A percentile compares a stretch with the other conserved stretches of the same genome.
Conservation (phyloP, 2,113 vertebrate genomes). For the Apaloderma vittatum region DNA sequence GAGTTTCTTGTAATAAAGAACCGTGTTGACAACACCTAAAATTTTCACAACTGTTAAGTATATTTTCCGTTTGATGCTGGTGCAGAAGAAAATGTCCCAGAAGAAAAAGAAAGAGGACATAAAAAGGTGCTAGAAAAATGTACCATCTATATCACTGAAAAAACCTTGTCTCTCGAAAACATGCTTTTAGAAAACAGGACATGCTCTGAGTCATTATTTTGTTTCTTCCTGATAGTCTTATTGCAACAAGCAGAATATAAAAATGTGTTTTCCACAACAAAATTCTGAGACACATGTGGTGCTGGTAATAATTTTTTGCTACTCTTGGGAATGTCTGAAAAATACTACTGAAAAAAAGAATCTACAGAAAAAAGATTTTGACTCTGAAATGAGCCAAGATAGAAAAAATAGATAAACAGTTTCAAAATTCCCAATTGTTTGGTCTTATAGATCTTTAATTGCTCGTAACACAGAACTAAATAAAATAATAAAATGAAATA, state of each 20-base stretch:
- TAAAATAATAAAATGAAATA: not conserved
- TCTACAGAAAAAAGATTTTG: not conserved
- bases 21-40: not conserved
- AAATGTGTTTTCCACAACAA: not conserved
- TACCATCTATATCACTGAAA: not conserved
- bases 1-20: constrained; percentile 18
- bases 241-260: not conserved
- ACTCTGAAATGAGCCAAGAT: not conserved
- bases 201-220: not conserved
- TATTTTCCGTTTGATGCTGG: not conserved
- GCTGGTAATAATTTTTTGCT: not conserved
- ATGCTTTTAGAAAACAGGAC: not conserved
- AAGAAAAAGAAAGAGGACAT: not conserved
- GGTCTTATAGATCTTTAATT: not conserved
- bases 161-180: not conserved
- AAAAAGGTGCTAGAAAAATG: not conserved
- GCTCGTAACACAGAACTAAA: not conserved
- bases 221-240: not conserved
- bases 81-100: not conserved
- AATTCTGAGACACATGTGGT: not conserved
- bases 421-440: not conserved
- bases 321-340: not conserved
- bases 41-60: constrained; percentile 28
- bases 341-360: not conserved
- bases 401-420: not conserved